Percentiles rank a stretch among this genome's conserved stretches.
Evolutionary conservation across 2,888 invertebrate genomes (phyloP).

Genomic region (Alcis repandata): DNA sequence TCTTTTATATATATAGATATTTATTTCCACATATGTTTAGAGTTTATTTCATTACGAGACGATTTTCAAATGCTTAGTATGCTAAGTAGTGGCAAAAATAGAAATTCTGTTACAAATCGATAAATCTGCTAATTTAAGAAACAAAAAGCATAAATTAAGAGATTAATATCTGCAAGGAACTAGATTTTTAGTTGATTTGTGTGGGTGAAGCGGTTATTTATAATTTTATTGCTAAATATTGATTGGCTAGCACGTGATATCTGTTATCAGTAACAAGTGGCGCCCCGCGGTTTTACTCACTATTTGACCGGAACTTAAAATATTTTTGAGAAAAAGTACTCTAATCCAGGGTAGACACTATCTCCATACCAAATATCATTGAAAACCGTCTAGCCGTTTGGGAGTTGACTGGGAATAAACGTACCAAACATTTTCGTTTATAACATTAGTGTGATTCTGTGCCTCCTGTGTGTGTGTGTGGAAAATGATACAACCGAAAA

Average conservation of each 20-base stretch:
- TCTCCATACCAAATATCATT: no score
- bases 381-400: no score
- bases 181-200: slow-evolving; percentile 7
- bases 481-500: no score
- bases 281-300: no score
- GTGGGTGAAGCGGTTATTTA: not conserved
- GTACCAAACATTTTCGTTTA: no score
- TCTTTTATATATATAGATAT: not conserved
- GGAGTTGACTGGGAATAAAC: no score
- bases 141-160: slow-evolving; percentile 1
- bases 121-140: not conserved
- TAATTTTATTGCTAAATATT: not conserved
- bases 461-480: no score
- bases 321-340: no score
- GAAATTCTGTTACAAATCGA: not conserved
- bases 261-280: not conserved
- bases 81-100: slow-evolving; percentile 11
- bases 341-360: no score
- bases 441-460: no score
- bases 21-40: not conserved
- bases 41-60: not conserved
- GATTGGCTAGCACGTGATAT: not conserved
- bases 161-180: slow-evolving; percentile 10
- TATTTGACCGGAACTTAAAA: no score
- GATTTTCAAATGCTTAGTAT: not conserved